These are phyloP conservation scores for Zaprionus ornatus DNA, from an alignment of 1,140 invertebrate species.

Conservation along the genomic window DNA sequence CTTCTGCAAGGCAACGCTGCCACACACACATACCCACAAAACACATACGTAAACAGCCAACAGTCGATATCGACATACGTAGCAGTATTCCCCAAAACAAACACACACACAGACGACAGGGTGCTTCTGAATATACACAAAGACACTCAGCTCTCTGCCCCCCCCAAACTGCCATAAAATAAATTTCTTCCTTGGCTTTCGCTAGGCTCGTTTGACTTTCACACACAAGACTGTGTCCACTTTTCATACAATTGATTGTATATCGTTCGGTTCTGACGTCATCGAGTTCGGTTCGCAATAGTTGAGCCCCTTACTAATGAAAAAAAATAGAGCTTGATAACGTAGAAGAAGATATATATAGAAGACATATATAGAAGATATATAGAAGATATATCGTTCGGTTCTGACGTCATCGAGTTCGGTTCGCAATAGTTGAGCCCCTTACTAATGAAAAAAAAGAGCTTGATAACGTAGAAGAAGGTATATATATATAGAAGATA, in stretches of 20 bases:
- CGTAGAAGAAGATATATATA: neutral
- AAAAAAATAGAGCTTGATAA: neutral
- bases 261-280: neutral
- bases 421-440: neutral
- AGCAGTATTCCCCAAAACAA: neutral
- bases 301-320: too few relatives aligned
- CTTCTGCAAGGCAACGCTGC: neutral
- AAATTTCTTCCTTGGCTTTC: neutral
- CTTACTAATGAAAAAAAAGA: neutral
- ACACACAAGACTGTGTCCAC: neutral
- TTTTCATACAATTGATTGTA: neutral
- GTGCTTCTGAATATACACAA: neutral
- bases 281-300: neutral
- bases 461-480: neutral
- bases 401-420: neutral
- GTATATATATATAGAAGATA: neutral
- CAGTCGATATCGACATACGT: neutral
- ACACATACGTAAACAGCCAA: too few relatives aligned
- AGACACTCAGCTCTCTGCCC: neutral
- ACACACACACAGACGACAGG: neutral
- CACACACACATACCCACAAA: neutral
- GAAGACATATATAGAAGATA: neutral
- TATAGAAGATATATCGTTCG: neutral
- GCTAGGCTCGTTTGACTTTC: neutral
- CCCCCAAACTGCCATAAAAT: neutral